Conservation (phyloP, 2,888 invertebrate species). For the Drosophila ezoana region DNA sequence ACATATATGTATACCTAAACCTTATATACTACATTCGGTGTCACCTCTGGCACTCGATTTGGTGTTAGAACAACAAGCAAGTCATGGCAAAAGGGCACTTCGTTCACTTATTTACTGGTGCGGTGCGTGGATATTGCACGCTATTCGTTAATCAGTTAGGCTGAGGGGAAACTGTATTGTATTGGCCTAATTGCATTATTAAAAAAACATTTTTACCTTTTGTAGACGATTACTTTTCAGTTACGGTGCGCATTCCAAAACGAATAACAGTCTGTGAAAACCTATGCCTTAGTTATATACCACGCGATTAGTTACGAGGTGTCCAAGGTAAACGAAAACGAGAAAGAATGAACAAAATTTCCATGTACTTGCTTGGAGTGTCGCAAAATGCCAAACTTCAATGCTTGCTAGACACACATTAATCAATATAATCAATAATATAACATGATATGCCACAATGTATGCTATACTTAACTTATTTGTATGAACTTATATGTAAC, state of each 20-base stretch:
- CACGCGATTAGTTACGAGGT: constrained; percentile 58
- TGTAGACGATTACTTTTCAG: constrained; percentile 79
- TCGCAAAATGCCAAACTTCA: constrained; percentile 47
- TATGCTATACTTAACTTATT: constrained; percentile 43
- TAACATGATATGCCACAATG: constrained; percentile 41
- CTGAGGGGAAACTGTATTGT: constrained; percentile 1
- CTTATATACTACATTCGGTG: constrained; percentile 9
- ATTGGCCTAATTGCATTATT: constrained; percentile 28
- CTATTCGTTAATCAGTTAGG: constrained; percentile 29
- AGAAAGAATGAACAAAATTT: constrained; percentile 2
- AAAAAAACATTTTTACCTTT: constrained; percentile 46
- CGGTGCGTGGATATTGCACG: constrained; percentile 50
- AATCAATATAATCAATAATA: constrained; percentile 34
- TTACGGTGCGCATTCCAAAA: constrained; percentile 82
- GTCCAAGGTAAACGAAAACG: constrained; percentile 39
- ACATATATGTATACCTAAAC: constrained; percentile 19
- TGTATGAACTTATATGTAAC: constrained; percentile 36
- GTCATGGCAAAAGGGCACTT: constrained; percentile 55
- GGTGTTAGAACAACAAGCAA: constrained; percentile 64
- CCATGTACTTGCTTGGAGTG: constrained; percentile 74
- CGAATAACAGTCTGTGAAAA: constrained; percentile 82
- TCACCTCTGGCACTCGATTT: constrained; percentile 36
- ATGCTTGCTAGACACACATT: constrained; percentile 64
- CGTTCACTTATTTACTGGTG: neutral
- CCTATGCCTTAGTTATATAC: constrained; percentile 76